Percentiles rank a stretch among this genome's conserved stretches.
phyloP scores from a whole-genome alignment of 2,113 vertebrate genomes.

The Copsychus sechellarum region DNA sequence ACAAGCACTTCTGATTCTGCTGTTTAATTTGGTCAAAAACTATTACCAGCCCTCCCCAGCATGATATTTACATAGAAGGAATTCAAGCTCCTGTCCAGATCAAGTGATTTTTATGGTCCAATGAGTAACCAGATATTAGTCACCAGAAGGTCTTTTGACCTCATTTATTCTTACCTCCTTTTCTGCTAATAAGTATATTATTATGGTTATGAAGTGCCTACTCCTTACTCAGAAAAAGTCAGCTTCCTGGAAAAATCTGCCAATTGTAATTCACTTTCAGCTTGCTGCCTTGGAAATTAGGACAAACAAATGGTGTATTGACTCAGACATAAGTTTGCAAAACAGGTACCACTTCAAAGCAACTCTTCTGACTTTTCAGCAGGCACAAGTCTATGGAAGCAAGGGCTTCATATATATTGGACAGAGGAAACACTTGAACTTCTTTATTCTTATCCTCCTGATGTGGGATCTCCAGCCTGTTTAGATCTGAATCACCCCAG shows the following conservation, averaged over 20 bases:
- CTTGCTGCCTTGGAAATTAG: background rate
- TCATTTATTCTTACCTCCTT: background rate
- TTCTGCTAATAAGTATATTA: constrained; percentile 8
- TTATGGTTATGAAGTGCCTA: background rate
- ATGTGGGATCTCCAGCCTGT: background rate
- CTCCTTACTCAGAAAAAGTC: background rate
- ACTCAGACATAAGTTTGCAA: background rate
- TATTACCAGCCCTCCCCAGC: background rate
- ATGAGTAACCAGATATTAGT: constrained; percentile 14
- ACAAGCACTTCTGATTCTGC: constrained; percentile 10
- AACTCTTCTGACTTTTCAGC: background rate
- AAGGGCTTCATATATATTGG: background rate
- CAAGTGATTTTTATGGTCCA: constrained; percentile 35
- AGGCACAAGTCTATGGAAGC: background rate
- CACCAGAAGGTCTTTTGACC: background rate
- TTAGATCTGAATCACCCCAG: background rate
- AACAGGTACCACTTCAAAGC: background rate
- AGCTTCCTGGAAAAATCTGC: background rate
- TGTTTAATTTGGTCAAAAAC: constrained; percentile 4
- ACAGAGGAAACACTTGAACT: background rate
- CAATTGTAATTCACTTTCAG: background rate
- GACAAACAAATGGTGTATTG: background rate
- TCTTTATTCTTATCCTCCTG: background rate
- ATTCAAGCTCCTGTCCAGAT: background rate
- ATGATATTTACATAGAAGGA: constrained; percentile 30